These are phyloP conservation scores for Perizoma affinitatum DNA, from an alignment of 2,888 invertebrate species.

Conservation along the genomic window DNA sequence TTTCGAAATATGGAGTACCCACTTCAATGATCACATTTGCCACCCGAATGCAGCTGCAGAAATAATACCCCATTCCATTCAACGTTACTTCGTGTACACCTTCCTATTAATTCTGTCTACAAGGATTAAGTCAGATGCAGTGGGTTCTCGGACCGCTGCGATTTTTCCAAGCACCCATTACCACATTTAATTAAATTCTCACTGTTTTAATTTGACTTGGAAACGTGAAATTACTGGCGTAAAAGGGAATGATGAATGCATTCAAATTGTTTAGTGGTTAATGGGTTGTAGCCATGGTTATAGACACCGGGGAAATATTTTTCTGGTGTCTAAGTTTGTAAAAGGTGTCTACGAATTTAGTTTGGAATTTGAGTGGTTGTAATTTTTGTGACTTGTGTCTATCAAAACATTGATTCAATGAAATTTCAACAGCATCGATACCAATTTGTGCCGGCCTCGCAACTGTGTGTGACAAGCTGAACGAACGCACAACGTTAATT, in stretches of 20 bases:
- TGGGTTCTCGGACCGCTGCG: slow-evolving; percentile 52
- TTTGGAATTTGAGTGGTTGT: too few species aligned
- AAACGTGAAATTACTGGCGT: slow-evolving; percentile 64
- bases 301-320: not conserved
- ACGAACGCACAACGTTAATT: slow-evolving; percentile 40
- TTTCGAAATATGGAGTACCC: not conserved
- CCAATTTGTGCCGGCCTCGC: slow-evolving; percentile 13
- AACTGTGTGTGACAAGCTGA: slow-evolving; percentile 47
- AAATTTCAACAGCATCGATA: too few species aligned
- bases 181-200: slow-evolving; percentile 79
- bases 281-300: slow-evolving; percentile 40
- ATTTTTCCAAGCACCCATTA: slow-evolving; percentile 77
- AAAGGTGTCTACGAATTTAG: too few species aligned
- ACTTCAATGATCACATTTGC: not conserved
- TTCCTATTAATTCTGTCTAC: slow-evolving; percentile 56
- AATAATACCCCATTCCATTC: slow-evolving; percentile 41
- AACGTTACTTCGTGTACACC: slow-evolving; percentile 45
- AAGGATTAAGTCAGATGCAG: slow-evolving; percentile 64
- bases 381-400: too few species aligned
- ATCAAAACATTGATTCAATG: too few species aligned
- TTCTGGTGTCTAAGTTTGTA: too few species aligned
- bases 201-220: slow-evolving; percentile 78
- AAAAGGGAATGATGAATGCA: slow-evolving; percentile 49
- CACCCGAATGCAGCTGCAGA: slow-evolving; percentile 21
- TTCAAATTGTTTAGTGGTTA: slow-evolving; percentile 22